Base-by-base conservation (phyloP, 1,140 invertebrate genomes). In the Temnothorax curvispinosus region DNA sequence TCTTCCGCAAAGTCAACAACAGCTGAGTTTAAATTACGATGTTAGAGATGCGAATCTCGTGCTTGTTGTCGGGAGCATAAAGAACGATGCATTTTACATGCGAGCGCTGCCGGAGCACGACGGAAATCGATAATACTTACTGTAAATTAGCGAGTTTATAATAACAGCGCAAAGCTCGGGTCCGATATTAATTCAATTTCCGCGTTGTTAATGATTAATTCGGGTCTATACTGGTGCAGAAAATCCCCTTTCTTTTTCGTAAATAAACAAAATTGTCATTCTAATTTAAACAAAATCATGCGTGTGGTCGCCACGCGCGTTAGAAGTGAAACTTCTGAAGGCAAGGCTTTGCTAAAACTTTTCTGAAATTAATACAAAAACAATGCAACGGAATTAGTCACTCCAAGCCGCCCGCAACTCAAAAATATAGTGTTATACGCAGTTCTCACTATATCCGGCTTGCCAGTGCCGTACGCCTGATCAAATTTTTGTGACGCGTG, bases 1-100 rank as follows among this genome's bases (percentile, higher is more conserved):
- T 81, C 77, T 81, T 81, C 64, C 47, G 47, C 77, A 69, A 54
- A 81, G 64, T 81, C 77, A 69, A 81, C 77, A 81, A 81, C 64
- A 81, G 32, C 77, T 21, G 62, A 54, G 77, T 69, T 81, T 81
- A 81, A 81, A 81, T 81, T 81, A 81, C 77, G 15, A 21, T 69
- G 77, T 32, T 69, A n/a, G 35, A 54, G 77, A 81, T 69, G 77
- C 77, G 77, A 80, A 80, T 80, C 77, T 80, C 47, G 64, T 54
- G 47, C 62, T 71, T 52, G 77, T 71, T 78, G 64, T 69, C 77
- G 35, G 15, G 47, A 67, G 69, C 64, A 54, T 80, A 80, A 80
- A 80, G 77, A 62, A 80, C 64, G 21, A 18, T 71, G 77, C 50
- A 81, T 81, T 81, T 71, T 81, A 69, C 21, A 41, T 54, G 47